Evolutionary conservation across 2,113 vertebrate genomes (phyloP).

Genomic region (Aptenodytes patagonicus): DNA sequence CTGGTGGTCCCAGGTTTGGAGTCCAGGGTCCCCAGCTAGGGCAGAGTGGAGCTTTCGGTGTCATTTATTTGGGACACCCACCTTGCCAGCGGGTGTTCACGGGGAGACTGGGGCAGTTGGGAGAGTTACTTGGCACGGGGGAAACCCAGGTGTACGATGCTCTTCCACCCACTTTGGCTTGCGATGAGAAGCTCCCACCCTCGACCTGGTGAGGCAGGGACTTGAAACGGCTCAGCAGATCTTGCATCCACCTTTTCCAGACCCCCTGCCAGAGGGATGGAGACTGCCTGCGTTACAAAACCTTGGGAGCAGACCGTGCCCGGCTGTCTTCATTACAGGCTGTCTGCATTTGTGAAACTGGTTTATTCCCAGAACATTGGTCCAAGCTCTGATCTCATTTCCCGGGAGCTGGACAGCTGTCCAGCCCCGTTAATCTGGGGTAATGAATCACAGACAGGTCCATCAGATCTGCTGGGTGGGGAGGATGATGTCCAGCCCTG

Average conservation of each 20-base stretch:
- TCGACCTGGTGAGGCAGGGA: background rate
- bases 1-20: background rate
- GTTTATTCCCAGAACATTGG: background rate
- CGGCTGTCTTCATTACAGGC: background rate
- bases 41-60: background rate
- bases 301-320: rapidly evolving
- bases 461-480: conserved; percentile 49
- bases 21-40: background rate
- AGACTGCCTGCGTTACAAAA: background rate
- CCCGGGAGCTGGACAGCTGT: conserved; percentile 52
- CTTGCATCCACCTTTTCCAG: background rate
- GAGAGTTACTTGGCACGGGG: rapidly evolving
- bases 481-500: conserved; percentile 11
- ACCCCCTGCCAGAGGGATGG: background rate
- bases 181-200: background rate
- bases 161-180: background rate
- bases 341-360: background rate
- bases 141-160: background rate
- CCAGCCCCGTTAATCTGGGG: conserved; percentile 4
- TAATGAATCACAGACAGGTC: conserved; percentile 54
- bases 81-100: background rate
- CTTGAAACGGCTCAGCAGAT: background rate
- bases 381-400: conserved; percentile 39
- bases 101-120: background rate
- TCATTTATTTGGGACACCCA: background rate